Evolutionary conservation across 2,888 invertebrate genomes (phyloP).

Genomic region (Drosophila neonasuta): DNA sequence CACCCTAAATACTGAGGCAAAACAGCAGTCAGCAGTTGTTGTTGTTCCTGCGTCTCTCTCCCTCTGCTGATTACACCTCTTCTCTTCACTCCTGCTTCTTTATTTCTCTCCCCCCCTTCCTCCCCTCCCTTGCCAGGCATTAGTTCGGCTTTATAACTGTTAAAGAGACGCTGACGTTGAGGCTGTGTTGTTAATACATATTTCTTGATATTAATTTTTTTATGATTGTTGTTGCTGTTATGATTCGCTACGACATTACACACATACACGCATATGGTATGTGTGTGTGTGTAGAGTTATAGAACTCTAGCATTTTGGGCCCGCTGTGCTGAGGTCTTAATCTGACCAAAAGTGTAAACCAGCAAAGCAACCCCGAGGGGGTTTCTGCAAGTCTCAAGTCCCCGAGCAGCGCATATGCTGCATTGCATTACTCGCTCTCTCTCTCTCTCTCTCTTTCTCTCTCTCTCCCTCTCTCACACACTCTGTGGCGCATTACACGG

Average conservation of each 20-base stretch:
- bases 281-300: not conserved
- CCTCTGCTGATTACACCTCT: not conserved
- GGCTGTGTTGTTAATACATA: constrained; percentile 67
- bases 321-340: constrained; percentile 79
- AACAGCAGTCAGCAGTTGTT: constrained; percentile 19
- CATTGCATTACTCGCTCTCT: constrained; percentile 19
- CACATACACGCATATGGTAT: not conserved
- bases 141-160: constrained; percentile 74
- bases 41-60: constrained; percentile 6
- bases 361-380: constrained; percentile 60
- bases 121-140: constrained; percentile 39
- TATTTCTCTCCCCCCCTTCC: not conserved
- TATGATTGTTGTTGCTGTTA: constrained; percentile 76
- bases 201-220: constrained; percentile 54
- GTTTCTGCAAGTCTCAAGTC: constrained; percentile 46
- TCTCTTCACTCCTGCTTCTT: not conserved
- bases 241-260: constrained; percentile 74
- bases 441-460: not conserved
- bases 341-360: constrained; percentile 80
- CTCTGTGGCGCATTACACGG: constrained; percentile 62
- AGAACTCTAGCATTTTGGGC: constrained; percentile 43
- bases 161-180: constrained; percentile 67
- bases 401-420: constrained; percentile 44
- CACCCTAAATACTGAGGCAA: constrained; percentile 73
- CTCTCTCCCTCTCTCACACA: constrained; percentile 2